Evolutionary conservation across 2,888 invertebrate genomes (phyloP), one percentile per base, ranked within the genome.

Genomic region (Coelogynopora nodosa): DNA sequence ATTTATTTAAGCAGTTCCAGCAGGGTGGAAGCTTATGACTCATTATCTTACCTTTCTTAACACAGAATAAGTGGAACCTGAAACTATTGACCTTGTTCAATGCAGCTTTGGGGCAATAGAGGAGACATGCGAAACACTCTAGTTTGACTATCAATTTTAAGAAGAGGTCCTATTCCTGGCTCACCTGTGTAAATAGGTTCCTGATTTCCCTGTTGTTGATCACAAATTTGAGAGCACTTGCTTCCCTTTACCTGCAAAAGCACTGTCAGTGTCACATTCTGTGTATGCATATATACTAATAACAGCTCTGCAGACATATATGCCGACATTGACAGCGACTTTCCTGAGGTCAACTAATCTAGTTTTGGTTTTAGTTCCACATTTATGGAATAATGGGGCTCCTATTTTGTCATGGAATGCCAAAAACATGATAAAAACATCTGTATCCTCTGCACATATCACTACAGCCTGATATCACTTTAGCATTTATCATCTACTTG

Each of bases 261-360:
- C n/a, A n/a, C n/a, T n/a, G n/a, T n/a, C n/a, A 74, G 86, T 87
- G 31, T 88, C 87, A 67, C 88, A 88, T 49, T 88, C 88, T 5
- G 88, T 88, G 67, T 84, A 89, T 5, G 87, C 87, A 84, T 89
- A 88, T 67, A 88, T 18, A 0, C 88, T 88, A 80, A 87, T 81
- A n/a, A 88, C 86, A 67, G 88, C 88, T 31, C 29, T 85, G 82
- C 84, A 86, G 0, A 84, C 86, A 31, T 87, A 87, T 31, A 18
- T 29, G 23, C 88, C 88, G 31, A 88, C 26, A 27, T 82, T 23
- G 13, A 30, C 74, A 13, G 67, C 84, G 26, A 88, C 31, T 30
- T 88, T 86, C 23, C 28, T 84, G 1, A 88, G 67, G 80, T 88
- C 85, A 13, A 87, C 30, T 28, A n/a, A 67, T 49, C 85, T n/a